Evolutionary conservation across 2,113 vertebrate genomes (phyloP).

Genomic region (Daubentonia madagascariensis): DNA sequence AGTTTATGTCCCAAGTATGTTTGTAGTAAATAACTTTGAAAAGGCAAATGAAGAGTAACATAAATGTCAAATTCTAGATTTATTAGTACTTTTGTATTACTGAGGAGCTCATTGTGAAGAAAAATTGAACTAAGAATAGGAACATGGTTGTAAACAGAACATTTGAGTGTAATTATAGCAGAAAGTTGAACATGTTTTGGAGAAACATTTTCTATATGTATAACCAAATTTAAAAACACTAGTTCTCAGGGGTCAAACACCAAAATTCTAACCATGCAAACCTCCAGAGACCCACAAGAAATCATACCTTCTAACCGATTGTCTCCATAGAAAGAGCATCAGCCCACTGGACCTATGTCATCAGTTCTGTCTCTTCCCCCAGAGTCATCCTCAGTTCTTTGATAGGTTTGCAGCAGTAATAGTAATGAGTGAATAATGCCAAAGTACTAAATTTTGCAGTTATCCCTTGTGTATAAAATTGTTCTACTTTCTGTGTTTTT

Average conservation of each 20-base stretch:
- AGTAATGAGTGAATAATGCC: background rate
- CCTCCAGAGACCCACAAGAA: background rate
- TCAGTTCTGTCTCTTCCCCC: background rate
- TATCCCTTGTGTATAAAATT: background rate
- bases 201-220: background rate
- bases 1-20: background rate
- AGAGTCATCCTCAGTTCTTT: background rate
- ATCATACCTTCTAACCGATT: background rate
- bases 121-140: background rate
- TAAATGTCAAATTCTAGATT: background rate
- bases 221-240: background rate
- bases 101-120: background rate
- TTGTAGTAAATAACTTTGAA: background rate
- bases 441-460: background rate
- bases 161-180: slow-evolving; percentile 4
- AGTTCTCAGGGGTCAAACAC: background rate
- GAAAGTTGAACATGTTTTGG: background rate
- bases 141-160: slow-evolving; percentile 20
- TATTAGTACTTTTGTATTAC: background rate
- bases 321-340: background rate
- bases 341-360: background rate
- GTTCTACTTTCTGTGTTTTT: background rate
- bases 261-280: background rate
- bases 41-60: background rate
- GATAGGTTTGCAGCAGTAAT: background rate